phyloP scores from a whole-genome alignment of 2,888 invertebrate genomes.

The Bellardia bayeri region DNA sequence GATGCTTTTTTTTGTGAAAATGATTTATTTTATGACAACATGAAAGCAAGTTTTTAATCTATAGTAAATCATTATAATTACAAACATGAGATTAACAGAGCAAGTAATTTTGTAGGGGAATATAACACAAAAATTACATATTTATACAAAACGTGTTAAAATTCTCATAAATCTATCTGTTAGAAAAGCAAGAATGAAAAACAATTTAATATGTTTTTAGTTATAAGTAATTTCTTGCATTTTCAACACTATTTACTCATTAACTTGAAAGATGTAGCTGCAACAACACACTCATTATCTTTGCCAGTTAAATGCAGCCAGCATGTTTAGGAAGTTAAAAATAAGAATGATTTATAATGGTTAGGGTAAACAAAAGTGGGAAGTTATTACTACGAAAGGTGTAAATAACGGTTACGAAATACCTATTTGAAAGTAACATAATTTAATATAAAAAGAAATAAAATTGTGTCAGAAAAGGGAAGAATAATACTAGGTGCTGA shows the following conservation, averaged over 20 bases:
- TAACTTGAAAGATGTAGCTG: slow-evolving; percentile 29
- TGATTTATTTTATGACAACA: slow-evolving; percentile 72
- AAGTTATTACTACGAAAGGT: neutral
- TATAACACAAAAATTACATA: slow-evolving; percentile 34
- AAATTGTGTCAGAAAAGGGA: neutral
- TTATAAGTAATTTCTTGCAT: slow-evolving; percentile 4
- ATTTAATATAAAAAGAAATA: neutral
- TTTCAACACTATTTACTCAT: slow-evolving; percentile 27
- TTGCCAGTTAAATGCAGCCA: neutral
- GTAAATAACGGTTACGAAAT: neutral
- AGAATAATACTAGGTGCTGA: neutral
- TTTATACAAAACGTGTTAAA: slow-evolving; percentile 56
- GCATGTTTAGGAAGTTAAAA: slow-evolving; percentile 14
- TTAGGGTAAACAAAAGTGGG: neutral
- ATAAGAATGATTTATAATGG: slow-evolving; percentile 40
- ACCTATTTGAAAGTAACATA: neutral
- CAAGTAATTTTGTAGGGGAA: slow-evolving; percentile 55
- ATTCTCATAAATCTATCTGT: slow-evolving; percentile 57
- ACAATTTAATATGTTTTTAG: slow-evolving; percentile 20
- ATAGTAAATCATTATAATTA: slow-evolving; percentile 71
- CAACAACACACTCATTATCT: slow-evolving; percentile 19
- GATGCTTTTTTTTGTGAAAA: slow-evolving; percentile 24
- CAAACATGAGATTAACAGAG: slow-evolving; percentile 69
- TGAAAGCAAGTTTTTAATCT: slow-evolving; percentile 73
- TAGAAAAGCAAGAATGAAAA: slow-evolving; percentile 25